phyloP scores from a whole-genome alignment of 2,113 vertebrate genomes.

The Eudorcas thomsonii region DNA sequence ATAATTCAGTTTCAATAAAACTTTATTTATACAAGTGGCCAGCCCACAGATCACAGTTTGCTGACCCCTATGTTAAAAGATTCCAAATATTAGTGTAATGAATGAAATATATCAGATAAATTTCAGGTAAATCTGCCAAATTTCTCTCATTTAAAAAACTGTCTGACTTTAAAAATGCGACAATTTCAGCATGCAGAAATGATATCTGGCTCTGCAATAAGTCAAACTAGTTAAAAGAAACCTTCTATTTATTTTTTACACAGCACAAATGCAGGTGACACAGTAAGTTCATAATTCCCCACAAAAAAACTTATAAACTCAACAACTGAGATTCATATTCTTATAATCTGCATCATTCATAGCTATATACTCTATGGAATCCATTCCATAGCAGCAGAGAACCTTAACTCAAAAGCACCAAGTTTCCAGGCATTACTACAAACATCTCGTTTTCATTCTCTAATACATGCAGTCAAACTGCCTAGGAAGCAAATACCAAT shows the following conservation, averaged over 20 bases:
- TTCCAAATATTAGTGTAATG: not conserved
- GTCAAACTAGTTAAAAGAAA: conserved; percentile 23
- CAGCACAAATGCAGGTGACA: conserved; percentile 58
- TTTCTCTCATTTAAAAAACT: not conserved
- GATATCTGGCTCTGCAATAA: conserved; percentile 38
- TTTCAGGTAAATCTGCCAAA: not conserved
- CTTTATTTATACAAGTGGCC: not conserved
- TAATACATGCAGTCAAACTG: conserved; percentile 64
- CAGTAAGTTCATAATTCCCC: conserved; percentile 48
- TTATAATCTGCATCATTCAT: conserved; percentile 47
- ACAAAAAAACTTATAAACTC: conserved; percentile 44
- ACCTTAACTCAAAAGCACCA: conserved; percentile 65
- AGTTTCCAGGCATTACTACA: conserved; percentile 59
- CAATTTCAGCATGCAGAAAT: conserved; percentile 60
- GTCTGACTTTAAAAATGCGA: conserved; percentile 18
- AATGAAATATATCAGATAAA: not conserved
- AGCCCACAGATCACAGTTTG: not conserved
- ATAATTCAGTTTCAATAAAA: not conserved
- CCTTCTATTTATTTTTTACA: conserved; percentile 66
- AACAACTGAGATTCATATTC: conserved; percentile 62
- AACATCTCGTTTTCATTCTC: conserved; percentile 54
- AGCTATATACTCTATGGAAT: conserved; percentile 54
- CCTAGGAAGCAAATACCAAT: conserved; percentile 54
- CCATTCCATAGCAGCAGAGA: conserved; percentile 68
- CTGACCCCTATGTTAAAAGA: not conserved